A percentile compares a stretch with the other conserved stretches of the same genome.
These are phyloP conservation scores for Nesidiocoris tenuis DNA, from an alignment of 2,888 invertebrate genomes.

Conservation along the genomic window DNA sequence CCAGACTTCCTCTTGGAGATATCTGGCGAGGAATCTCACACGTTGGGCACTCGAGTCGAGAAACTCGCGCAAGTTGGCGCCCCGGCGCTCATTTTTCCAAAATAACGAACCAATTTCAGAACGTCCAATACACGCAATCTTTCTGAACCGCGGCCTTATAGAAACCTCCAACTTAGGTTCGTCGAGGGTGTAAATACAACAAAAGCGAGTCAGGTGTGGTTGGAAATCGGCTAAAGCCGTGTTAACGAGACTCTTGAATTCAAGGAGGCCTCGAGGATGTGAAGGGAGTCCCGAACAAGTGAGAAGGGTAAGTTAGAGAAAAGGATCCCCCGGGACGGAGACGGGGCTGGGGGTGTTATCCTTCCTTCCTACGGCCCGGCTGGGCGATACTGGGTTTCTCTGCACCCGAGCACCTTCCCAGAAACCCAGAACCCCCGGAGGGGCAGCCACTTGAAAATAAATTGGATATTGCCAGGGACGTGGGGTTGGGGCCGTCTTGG, in stretches of 20 bases:
- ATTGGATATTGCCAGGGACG: constrained; percentile 30
- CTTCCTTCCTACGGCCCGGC: background rate
- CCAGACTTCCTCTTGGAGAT: too few species aligned
- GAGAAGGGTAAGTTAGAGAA: background rate
- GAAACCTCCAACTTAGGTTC: background rate
- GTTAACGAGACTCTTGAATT: constrained; percentile 36
- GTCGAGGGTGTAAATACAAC: background rate
- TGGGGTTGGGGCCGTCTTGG: background rate
- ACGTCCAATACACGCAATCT: background rate
- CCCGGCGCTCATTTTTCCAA: too few species aligned
- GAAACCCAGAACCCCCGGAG: background rate
- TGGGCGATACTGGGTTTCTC: background rate
- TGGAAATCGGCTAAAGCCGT: constrained; percentile 11
- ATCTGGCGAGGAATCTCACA: too few species aligned
- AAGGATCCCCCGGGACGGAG: background rate
- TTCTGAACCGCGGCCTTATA: background rate
- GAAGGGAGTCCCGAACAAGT: too few species aligned
- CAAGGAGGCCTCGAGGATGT: too few species aligned
- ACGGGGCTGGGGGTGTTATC: background rate
- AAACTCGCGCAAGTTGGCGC: too few species aligned
- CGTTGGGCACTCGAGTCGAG: too few species aligned
- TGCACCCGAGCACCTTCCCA: background rate
- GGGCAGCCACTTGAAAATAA: constrained; percentile 31
- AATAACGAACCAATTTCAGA: background rate
- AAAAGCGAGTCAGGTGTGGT: background rate